Conservation (phyloP, 2,888 invertebrate genomes). For the Caenorhabditis sp. region DNA sequence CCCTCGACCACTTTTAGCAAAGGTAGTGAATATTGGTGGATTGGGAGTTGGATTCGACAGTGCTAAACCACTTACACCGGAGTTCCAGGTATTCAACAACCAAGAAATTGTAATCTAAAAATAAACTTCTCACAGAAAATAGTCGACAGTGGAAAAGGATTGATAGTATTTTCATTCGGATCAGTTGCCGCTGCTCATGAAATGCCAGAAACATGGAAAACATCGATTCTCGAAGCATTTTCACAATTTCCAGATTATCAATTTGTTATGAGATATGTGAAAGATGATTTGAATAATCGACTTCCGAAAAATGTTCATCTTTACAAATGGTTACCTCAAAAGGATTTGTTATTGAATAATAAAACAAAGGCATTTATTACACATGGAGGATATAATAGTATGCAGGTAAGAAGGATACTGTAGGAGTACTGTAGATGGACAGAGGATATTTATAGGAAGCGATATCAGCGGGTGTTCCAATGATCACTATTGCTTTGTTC, state of each 20-base stretch:
- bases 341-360: conserved; percentile 75
- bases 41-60: conserved; percentile 57
- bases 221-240: conserved; percentile 42
- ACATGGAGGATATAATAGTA: conserved; percentile 81
- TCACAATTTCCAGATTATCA: conserved; percentile 52
- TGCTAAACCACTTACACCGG: conserved; percentile 50
- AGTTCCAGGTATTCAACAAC: not conserved
- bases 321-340: conserved; percentile 61
- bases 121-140: conserved; percentile 39
- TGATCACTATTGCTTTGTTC: conserved; percentile 54
- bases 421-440: not conserved
- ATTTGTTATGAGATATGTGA: conserved; percentile 52
- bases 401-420: conserved; percentile 73
- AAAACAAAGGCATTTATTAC: conserved; percentile 80
- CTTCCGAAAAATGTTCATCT: conserved; percentile 50
- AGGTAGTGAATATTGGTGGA: conserved; percentile 61
- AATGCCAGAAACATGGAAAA: conserved; percentile 49
- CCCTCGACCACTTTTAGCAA: conserved; percentile 58
- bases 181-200: conserved; percentile 49
- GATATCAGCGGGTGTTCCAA: conserved; percentile 49
- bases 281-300: conserved; percentile 26
- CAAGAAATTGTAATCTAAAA: not conserved
- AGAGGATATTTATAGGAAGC: conserved; percentile 41
- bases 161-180: conserved; percentile 59
- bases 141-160: conserved; percentile 45